These are phyloP conservation scores for Ranitomeya imitator DNA, from an alignment of 2,113 vertebrate species.

Conservation along the genomic window DNA sequence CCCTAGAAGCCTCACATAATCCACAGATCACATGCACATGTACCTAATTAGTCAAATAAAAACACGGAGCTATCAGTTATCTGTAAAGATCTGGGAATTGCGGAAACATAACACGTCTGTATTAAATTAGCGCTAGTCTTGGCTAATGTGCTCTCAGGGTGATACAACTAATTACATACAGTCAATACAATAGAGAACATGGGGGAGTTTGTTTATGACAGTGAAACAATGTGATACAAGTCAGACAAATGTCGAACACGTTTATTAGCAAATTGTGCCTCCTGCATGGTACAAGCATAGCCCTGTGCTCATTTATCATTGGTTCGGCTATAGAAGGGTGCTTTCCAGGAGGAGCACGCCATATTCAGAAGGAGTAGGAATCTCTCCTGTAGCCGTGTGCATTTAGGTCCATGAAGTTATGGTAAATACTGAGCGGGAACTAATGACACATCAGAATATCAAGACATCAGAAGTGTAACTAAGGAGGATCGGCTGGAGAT, in stretches of 20 bases:
- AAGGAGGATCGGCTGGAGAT: background rate
- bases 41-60: constrained; percentile 53
- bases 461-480: background rate
- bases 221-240: constrained; percentile 21
- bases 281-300: background rate
- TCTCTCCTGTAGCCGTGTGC: background rate
- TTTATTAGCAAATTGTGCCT: background rate
- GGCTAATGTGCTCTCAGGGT: constrained; percentile 53
- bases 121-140: constrained; percentile 53
- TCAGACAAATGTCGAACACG: constrained; percentile 11
- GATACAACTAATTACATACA: constrained; percentile 54
- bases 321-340: background rate
- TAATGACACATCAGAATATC: background rate
- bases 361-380: background rate
- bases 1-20: background rate
- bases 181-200: constrained; percentile 52
- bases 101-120: constrained; percentile 46
- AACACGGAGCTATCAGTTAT: constrained; percentile 53
- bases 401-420: background rate
- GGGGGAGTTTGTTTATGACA: constrained; percentile 1
- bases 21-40: constrained; percentile 27
- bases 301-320: background rate
- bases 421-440: background rate
- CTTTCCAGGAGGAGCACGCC: background rate
- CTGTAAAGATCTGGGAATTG: constrained; percentile 55